Evolutionary conservation across 1,140 invertebrate species (phyloP), one percentile per base, ranked within the genome.

Genomic region (Bombus waltoni): DNA sequence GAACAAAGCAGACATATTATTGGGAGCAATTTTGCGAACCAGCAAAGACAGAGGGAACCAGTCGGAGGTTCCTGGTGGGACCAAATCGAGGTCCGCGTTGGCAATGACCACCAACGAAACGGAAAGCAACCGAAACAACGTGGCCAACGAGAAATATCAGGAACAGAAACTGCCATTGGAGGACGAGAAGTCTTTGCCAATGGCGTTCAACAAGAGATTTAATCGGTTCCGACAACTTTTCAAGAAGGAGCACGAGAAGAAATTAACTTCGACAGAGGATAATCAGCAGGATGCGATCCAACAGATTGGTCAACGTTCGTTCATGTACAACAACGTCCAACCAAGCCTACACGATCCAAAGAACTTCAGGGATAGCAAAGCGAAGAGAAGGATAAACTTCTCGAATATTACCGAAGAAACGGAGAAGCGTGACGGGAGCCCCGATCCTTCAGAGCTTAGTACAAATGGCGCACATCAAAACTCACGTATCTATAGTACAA

Each of bases 11-110:
- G 95, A 96, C 76, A 92, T 96, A 79, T 80, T 96, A 57, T 87
- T 96, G 68, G 95, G 95, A 70, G 96, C 96, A 5, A 96, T 96
- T 62, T 91, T 96, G 81, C 92, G 96, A 40, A 94, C 93, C 1
- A 95, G 91, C 13, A 90, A 88, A 11, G 93, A 94, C 10, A 86
- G 92, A 32, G 93, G 93, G 42, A 78, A 70, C 28, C 62, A 87
- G 6, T 66, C 85, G 15, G 91, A 92, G 59, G 87, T 89, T 11
- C 81, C 90, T 18, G 93, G 87, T 66, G 93, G 90, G 59, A 89
- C 89, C 40, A 93, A 90, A 72, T 83, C 92, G 1, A 85, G 91
- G 40, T 88, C 75, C 11, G 38, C 35, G 42, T 62, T 78, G 35
- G 71, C 76, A 66, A 38, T 82, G 18, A 47, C 79, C 44, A 86